Conservation (phyloP, 2,797 vertebrate species). For the Discoglossus pictus region DNA sequence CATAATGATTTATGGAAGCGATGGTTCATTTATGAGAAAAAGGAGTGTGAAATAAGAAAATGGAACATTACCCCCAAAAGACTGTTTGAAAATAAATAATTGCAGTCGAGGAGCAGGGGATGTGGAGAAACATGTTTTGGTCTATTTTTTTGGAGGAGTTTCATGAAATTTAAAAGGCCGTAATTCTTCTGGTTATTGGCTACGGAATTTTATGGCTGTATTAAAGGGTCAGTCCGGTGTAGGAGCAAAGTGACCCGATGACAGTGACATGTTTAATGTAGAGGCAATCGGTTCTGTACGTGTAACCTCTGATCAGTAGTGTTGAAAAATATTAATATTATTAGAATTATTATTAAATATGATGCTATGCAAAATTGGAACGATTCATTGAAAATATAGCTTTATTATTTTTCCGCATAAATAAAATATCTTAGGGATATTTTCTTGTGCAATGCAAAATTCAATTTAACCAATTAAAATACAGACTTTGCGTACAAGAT, state of each 20-base stretch:
- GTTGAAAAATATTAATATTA: too few relatives aligned
- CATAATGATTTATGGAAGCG: slow-evolving; percentile 97
- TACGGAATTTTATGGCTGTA: slow-evolving; percentile 5
- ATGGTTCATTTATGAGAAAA: slow-evolving; percentile 99
- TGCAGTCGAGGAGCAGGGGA: slow-evolving; percentile 83
- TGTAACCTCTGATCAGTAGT: too few relatives aligned
- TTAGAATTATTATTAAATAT: too few relatives aligned
- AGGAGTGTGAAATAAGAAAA: slow-evolving; percentile 96
- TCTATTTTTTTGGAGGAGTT: slow-evolving; percentile 72
- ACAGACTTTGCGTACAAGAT: too few relatives aligned
- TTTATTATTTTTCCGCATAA: too few relatives aligned
- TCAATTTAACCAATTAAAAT: too few relatives aligned
- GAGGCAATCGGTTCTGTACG: too few relatives aligned
- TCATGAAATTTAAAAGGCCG: slow-evolving; percentile 78
- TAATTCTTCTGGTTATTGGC: slow-evolving; percentile 64
- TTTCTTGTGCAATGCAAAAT: too few relatives aligned
- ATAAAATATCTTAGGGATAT: too few relatives aligned
- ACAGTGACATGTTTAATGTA: slow-evolving; percentile 13
- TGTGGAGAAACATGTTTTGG: slow-evolving; percentile 91
- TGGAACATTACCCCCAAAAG: slow-evolving; percentile 95
- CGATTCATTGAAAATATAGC: too few relatives aligned
- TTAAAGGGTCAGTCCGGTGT: slow-evolving; percentile 22
- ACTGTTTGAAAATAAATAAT: slow-evolving; percentile 99
- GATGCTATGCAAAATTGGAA: too few relatives aligned
- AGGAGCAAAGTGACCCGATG: slow-evolving; percentile 19